Evolutionary conservation across 2,113 vertebrate genomes (phyloP), one percentile per base, ranked within the genome.

Genomic region (Chloebia gouldiae): DNA sequence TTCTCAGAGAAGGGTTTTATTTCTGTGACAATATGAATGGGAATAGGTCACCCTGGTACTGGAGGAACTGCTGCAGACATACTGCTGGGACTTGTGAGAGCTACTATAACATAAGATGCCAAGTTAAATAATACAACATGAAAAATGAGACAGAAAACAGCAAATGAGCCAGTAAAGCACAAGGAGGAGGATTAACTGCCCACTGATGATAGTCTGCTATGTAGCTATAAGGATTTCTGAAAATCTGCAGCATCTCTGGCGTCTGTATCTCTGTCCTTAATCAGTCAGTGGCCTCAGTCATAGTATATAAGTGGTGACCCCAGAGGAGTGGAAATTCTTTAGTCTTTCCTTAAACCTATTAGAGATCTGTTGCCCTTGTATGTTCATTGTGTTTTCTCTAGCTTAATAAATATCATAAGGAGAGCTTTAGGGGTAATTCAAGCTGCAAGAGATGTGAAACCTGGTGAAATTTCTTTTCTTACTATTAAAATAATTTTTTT

Each of bases 401-500:
- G 59, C 49, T 71, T 44, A 50, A 51, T 25, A 51, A 71, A 77
- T 86, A 40, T 22, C 5, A 1, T 18, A 49, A 78, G 44, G 53
- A 63, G 17, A 18, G 18, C 69, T 64, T 92, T 44, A 33, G 45
- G 60, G 25, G 20, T 49, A n/a, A 72, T 63, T 88, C 16, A 37
- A n/a, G 56, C 30, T 44, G 35, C 56, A 90, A 77, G 30, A 84
- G 44, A 45, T 11, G 9, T n/a, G 63, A 81, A 79, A 64, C 31
- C 42, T 59, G 35, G 4, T 31, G 2, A 72, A 64, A 80, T 31
- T 57, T 31, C 24, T 73, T 88, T 82, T 79, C 61, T 70, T 93
- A 66, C 68, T 75, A 24, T 84, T 57, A 40, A 90, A 93, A 73
- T 76, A 64, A 82, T 96, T 97, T 10, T 98, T 88, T 98, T 97